These are phyloP conservation scores for Perognathus longimembris DNA, from an alignment of 2,113 vertebrate genomes.

Conservation along the genomic window DNA sequence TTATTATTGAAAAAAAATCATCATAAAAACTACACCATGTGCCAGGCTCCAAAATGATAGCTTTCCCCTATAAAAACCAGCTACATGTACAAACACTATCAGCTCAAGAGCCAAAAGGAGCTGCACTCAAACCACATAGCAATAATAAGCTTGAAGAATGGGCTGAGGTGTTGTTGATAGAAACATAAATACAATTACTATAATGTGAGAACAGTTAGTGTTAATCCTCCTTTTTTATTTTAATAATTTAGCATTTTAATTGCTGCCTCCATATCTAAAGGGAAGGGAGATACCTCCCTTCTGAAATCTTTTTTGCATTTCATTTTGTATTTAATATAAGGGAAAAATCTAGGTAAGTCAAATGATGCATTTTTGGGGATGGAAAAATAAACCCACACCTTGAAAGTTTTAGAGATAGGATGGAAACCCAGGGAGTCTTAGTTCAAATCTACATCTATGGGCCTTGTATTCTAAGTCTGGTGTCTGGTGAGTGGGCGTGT, in stretches of 20 bases:
- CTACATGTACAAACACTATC: neutral
- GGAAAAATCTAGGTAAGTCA: neutral
- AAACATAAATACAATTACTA: neutral
- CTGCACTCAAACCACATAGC: neutral
- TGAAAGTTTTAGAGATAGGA: neutral
- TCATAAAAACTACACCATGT: neutral
- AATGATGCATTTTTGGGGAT: neutral
- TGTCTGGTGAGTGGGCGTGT: fast-evolving
- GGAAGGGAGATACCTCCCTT: neutral
- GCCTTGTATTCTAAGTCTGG: neutral
- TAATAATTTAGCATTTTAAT: constrained; percentile 14
- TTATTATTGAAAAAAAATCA: neutral
- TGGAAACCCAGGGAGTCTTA: neutral
- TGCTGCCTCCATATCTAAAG: neutral
- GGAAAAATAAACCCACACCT: neutral
- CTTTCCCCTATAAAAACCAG: neutral
- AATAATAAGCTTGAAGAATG: neutral
- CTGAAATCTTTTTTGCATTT: neutral
- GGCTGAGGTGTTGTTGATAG: neutral
- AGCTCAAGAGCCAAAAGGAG: neutral
- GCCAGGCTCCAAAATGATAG: neutral
- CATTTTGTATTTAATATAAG: constrained; percentile 2
- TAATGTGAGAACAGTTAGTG: neutral
- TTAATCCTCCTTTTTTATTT: neutral
- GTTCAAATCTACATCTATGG: neutral